Conservation (phyloP, 2,888 invertebrate species). For the Drosophila recens region DNA sequence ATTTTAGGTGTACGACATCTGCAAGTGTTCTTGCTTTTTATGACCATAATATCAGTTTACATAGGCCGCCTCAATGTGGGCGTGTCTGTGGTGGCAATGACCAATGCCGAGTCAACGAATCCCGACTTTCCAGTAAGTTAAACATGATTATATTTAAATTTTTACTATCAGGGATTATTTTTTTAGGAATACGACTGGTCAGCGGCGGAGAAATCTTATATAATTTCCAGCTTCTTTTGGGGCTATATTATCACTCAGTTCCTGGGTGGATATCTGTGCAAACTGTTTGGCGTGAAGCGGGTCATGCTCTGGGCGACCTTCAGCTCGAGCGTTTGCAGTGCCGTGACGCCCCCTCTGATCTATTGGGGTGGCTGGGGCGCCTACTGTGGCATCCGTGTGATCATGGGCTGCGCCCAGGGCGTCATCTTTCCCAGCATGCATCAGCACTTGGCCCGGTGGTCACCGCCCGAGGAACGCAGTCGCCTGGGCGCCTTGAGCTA, state of each 20-base stretch:
- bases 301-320: no score
- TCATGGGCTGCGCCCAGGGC: slow-evolving; percentile 89
- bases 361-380: slow-evolving; percentile 87
- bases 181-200: slow-evolving; percentile 84
- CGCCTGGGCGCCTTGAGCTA: slow-evolving; percentile 86
- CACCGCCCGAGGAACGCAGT: slow-evolving; percentile 88
- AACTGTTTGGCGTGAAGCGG: slow-evolving; percentile 89
- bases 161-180: no score
- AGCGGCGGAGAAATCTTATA: slow-evolving; percentile 86
- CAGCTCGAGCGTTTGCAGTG: slow-evolving; percentile 88
- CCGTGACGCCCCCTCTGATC: slow-evolving; percentile 89
- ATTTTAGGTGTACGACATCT: slow-evolving; percentile 88
- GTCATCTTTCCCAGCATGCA: slow-evolving; percentile 86
- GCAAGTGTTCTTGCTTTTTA: slow-evolving; percentile 88
- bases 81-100: slow-evolving; percentile 92
- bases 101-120: slow-evolving; percentile 86
- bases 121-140: slow-evolving; percentile 85
- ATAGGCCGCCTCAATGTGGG: slow-evolving; percentile 89
- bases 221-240: slow-evolving; percentile 91
- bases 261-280: slow-evolving; percentile 88
- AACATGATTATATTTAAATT: no score
- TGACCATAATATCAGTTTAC: slow-evolving; percentile 87
- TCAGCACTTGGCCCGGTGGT: slow-evolving; percentile 87
- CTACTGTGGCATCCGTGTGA: slow-evolving; percentile 87
- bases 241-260: slow-evolving; percentile 89